Percentiles rank a stretch among this genome's conserved stretches.
Evolutionary conservation across 2,113 vertebrate genomes (phyloP).

Genomic region (Monopterus albus): DNA sequence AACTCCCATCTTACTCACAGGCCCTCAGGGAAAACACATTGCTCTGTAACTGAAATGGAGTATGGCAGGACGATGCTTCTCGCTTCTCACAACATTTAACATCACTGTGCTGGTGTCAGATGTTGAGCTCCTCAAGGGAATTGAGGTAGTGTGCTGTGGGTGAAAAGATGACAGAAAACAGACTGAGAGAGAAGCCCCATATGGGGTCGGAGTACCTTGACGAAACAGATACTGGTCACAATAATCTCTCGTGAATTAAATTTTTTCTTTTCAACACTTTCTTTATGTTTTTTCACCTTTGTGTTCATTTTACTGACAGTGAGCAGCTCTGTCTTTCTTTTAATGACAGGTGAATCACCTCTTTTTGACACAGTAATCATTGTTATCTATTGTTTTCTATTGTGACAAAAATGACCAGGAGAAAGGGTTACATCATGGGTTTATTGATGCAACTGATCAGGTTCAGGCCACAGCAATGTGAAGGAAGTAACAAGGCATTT

Average conservation of each 20-base stretch:
- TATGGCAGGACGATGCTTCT: slow-evolving; percentile 15
- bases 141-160: slow-evolving; percentile 8
- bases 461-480: not conserved
- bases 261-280: slow-evolving; percentile 20
- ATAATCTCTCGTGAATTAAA: not conserved
- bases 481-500: too few species aligned
- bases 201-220: slow-evolving; percentile 4
- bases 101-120: slow-evolving; percentile 41
- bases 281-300: not conserved
- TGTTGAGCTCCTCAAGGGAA: slow-evolving; percentile 38
- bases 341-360: not conserved
- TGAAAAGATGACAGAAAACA: slow-evolving; percentile 31
- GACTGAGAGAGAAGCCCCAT: slow-evolving; percentile 9
- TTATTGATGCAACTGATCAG: not conserved
- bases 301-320: not conserved
- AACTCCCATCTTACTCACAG: slow-evolving; percentile 10
- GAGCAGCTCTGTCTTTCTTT: not conserved
- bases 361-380: slow-evolving; percentile 6
- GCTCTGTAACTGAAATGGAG: slow-evolving; percentile 28
- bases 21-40: slow-evolving; percentile 32
- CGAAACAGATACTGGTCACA: slow-evolving; percentile 6
- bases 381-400: too few species aligned
- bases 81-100: slow-evolving; percentile 38
- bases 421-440: not conserved
- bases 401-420: not conserved